phyloP scores from a whole-genome alignment of 2,888 invertebrate genomes.

The Rhagonycha fulva region DNA sequence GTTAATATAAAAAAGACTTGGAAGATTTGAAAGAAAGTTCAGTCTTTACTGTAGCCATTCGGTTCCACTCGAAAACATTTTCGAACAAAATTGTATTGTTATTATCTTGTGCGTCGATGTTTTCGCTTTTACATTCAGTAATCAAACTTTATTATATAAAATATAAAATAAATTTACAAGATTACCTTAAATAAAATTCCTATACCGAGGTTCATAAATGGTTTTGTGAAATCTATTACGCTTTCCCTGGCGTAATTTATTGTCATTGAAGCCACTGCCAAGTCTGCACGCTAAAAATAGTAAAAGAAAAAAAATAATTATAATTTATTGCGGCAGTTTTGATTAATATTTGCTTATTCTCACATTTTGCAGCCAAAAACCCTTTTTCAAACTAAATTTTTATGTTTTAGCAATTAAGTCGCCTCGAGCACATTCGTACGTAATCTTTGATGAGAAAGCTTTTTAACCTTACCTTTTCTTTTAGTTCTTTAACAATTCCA shows the following conservation, averaged over 20 bases:
- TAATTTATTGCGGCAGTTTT: conserved; percentile 11
- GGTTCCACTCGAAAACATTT: conserved; percentile 18
- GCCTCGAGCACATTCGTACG: not conserved
- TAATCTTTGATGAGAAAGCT: not conserved
- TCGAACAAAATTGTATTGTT: conserved; percentile 19
- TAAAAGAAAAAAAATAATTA: conserved; percentile 17
- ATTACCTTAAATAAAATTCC: conserved; percentile 91
- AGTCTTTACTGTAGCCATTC: conserved; percentile 15
- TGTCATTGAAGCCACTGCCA: conserved; percentile 96
- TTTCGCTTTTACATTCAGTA: conserved; percentile 4
- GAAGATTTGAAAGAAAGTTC: conserved; percentile 17
- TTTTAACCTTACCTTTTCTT: conserved; percentile 72
- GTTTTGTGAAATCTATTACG: conserved; percentile 96
- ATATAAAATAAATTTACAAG: conserved; percentile 42
- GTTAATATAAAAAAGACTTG: not conserved
- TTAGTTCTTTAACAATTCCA: conserved; percentile 83
- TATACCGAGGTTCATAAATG: conserved; percentile 97
- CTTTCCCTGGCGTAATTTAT: conserved; percentile 96
- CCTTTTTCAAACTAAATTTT: not conserved
- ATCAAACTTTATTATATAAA: conserved; percentile 14
- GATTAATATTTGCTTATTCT: not conserved
- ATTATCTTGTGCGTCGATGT: conserved; percentile 9
- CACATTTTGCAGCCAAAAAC: not conserved
- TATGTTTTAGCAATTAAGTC: not conserved
- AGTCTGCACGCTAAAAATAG: conserved; percentile 80